Conservation (phyloP, 2,113 vertebrate genomes). For the Thinocorus orbignyianus region DNA sequence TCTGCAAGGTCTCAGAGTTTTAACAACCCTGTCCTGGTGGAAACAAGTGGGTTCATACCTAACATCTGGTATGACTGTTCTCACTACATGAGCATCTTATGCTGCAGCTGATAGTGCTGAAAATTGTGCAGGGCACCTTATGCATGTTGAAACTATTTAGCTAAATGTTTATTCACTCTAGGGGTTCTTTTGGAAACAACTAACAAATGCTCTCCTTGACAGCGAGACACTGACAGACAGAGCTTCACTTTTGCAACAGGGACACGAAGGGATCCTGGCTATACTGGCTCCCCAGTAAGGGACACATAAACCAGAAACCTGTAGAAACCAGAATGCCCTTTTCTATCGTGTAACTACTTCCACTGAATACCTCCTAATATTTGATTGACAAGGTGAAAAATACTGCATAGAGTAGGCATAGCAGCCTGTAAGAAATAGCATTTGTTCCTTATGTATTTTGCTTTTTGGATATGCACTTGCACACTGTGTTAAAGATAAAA, state of each 20-base stretch:
- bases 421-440: background rate
- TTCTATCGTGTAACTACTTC: background rate
- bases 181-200: background rate
- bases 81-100: background rate
- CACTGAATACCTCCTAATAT: background rate
- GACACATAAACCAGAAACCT: background rate
- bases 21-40: background rate
- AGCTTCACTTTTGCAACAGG: background rate
- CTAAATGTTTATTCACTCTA: slow-evolving; percentile 29
- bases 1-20: background rate
- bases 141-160: slow-evolving; percentile 40
- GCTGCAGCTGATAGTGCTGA: slow-evolving; percentile 13
- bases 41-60: background rate
- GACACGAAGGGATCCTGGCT: background rate
- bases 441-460: background rate
- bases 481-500: background rate
- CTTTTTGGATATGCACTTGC: background rate
- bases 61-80: slow-evolving; percentile 26
- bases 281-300: background rate
- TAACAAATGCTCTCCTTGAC: background rate
- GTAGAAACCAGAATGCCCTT: background rate
- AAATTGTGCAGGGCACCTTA: background rate
- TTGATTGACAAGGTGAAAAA: background rate
- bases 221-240: background rate
- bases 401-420: background rate